These are phyloP conservation scores for Campylorhamphus procurvoides DNA, from an alignment of 2,113 vertebrate genomes.

Conservation along the genomic window DNA sequence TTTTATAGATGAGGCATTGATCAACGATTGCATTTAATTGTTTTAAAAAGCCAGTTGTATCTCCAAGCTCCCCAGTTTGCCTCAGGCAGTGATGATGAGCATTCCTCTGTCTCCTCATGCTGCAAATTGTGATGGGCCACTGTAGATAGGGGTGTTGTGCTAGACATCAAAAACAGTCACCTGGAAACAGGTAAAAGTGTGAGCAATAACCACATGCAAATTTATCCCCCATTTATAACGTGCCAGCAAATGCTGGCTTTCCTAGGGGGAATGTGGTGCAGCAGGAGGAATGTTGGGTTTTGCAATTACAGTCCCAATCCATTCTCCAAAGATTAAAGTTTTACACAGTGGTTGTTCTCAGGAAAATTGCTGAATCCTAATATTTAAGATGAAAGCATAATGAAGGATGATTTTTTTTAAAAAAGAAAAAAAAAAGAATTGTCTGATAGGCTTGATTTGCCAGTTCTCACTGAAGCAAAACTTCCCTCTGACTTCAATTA, in stretches of 20 bases:
- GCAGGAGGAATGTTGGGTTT: not conserved
- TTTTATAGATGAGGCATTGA: not conserved
- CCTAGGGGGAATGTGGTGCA: not conserved
- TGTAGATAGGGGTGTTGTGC: not conserved
- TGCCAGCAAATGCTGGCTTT: not conserved
- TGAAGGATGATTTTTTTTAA: not conserved
- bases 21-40: not conserved
- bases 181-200: not conserved
- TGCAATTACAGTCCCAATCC: conserved; percentile 41
- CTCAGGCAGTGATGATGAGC: not conserved
- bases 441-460: conserved; percentile 44
- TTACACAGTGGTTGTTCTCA: conserved; percentile 45
- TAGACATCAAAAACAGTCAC: not conserved
- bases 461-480: conserved; percentile 40
- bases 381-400: conserved; percentile 57
- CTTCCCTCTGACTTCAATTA: conserved; percentile 51
- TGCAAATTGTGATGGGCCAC: not conserved
- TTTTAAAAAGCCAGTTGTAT: not conserved
- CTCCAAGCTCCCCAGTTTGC: not conserved
- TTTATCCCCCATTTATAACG: not conserved
- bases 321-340: conserved; percentile 56
- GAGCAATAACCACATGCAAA: not conserved
- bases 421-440: not conserved
- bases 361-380: conserved; percentile 52
- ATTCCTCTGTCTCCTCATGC: not conserved